Percentiles rank a stretch among this genome's conserved stretches.
phyloP scores from a whole-genome alignment of 2,888 invertebrate genomes.

The Eupelmus urozonus region DNA sequence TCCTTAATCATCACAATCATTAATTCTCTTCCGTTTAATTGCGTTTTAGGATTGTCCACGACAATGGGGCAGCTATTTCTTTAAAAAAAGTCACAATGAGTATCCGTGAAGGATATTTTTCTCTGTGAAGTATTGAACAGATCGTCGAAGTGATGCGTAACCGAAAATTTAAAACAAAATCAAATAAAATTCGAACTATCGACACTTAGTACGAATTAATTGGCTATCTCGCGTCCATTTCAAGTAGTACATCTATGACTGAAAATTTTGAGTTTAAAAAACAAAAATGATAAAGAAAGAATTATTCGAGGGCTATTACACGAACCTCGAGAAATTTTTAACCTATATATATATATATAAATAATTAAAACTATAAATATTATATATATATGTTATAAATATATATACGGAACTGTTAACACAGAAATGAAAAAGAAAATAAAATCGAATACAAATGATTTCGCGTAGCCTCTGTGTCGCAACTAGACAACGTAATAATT shows the following conservation, averaged over 20 bases:
- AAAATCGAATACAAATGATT: constrained; percentile 9
- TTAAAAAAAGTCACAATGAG: constrained; percentile 68
- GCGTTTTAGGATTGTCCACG: constrained; percentile 77
- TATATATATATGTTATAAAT: constrained; percentile 62
- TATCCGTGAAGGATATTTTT: constrained; percentile 63
- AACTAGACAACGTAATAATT: constrained; percentile 60
- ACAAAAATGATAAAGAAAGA: constrained; percentile 30
- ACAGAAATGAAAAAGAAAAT: constrained; percentile 55
- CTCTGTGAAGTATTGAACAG: constrained; percentile 61
- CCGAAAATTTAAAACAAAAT: constrained; percentile 1
- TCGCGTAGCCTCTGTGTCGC: constrained; percentile 55
- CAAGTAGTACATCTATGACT: not conserved
- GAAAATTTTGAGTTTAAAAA: constrained; percentile 28
- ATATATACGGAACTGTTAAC: constrained; percentile 60
- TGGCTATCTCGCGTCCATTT: constrained; percentile 46
- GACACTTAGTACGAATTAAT: constrained; percentile 4
- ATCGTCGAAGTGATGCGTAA: constrained; percentile 44
- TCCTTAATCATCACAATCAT: constrained; percentile 63
- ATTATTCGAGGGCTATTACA: constrained; percentile 50
- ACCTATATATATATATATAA: constrained; percentile 51
- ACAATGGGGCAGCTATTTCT: constrained; percentile 78
- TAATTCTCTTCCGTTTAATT: constrained; percentile 75
- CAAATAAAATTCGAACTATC: constrained; percentile 4
- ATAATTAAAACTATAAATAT: constrained; percentile 61
- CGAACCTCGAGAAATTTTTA: constrained; percentile 38